Evolutionary conservation across 2,888 invertebrate genomes (phyloP).

Genomic region (Hermodice carunculata): DNA sequence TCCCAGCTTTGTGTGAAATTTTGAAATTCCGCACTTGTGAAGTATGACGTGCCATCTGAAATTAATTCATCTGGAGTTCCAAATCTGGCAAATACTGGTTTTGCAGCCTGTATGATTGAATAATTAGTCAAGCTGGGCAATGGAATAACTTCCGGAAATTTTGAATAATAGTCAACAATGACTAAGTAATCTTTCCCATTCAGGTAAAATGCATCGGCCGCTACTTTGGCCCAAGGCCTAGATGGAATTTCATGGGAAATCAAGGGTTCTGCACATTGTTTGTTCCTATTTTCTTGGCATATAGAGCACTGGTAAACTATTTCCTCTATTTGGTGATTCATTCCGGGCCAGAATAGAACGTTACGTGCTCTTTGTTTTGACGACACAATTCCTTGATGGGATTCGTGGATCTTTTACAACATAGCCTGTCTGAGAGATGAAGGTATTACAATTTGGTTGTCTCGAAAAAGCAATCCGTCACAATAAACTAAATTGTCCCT

Average conservation of each 20-base stretch:
- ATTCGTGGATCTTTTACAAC: neutral
- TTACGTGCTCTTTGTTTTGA: neutral
- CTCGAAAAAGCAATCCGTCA: neutral
- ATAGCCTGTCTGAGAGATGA: neutral
- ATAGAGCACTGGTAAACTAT: neutral
- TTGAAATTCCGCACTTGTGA: neutral
- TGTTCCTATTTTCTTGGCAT: neutral
- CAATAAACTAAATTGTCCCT: neutral
- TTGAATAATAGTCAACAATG: neutral
- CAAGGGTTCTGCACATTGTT: neutral
- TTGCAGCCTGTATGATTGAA: neutral
- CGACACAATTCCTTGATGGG: constrained; percentile 4
- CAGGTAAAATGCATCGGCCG: neutral
- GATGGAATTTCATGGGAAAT: neutral
- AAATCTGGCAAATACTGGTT: neutral
- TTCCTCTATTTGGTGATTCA: neutral
- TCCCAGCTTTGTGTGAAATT: neutral
- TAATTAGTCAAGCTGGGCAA: neutral
- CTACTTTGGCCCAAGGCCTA: neutral
- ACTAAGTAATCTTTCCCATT: neutral
- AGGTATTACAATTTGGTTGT: neutral
- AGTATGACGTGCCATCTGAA: neutral
- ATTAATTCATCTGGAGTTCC: neutral
- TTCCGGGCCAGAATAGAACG: constrained; percentile 1
- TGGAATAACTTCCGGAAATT: neutral